Evolutionary conservation across 2,888 invertebrate genomes (phyloP).

Genomic region (Acleris laterana): DNA sequence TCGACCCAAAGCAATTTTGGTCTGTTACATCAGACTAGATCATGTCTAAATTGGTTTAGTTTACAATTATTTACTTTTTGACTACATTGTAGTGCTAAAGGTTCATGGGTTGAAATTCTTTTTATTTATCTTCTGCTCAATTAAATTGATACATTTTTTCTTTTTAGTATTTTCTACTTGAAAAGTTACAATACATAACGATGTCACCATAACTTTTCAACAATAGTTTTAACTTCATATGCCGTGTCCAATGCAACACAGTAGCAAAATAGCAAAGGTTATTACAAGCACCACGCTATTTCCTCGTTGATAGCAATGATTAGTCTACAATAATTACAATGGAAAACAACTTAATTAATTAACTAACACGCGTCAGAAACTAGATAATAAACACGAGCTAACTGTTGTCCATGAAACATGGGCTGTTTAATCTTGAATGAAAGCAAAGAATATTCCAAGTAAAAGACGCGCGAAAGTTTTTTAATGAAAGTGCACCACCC

Average conservation of each 20-base stretch:
- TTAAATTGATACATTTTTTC: too few species aligned
- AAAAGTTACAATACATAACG: too few species aligned
- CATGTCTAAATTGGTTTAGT: too few species aligned
- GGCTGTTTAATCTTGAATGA: too few species aligned
- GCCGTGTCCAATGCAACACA: conserved; percentile 24
- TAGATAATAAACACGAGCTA: not conserved
- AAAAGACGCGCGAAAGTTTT: not conserved
- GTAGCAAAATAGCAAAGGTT: conserved; percentile 21
- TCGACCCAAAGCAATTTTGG: too few species aligned
- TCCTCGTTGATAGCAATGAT: conserved; percentile 31
- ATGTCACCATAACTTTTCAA: not conserved
- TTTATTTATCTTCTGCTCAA: not conserved
- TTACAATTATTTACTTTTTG: too few species aligned
- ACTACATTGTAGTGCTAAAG: too few species aligned
- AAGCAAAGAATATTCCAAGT: too few species aligned
- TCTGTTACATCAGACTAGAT: too few species aligned
- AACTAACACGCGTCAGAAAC: not conserved
- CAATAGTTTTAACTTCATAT: conserved; percentile 1
- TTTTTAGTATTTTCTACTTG: too few species aligned
- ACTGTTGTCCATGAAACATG: too few species aligned
- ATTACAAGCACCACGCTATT: conserved; percentile 37
- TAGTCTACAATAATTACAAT: conserved; percentile 18
- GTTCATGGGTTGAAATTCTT: too few species aligned
- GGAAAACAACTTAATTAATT: conserved; percentile 6
- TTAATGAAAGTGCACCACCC: not conserved